Evolutionary conservation across 1,140 invertebrate species (phyloP), one percentile per base, ranked within the genome.

Genomic region (Ceratoteleas bidentatus): DNA sequence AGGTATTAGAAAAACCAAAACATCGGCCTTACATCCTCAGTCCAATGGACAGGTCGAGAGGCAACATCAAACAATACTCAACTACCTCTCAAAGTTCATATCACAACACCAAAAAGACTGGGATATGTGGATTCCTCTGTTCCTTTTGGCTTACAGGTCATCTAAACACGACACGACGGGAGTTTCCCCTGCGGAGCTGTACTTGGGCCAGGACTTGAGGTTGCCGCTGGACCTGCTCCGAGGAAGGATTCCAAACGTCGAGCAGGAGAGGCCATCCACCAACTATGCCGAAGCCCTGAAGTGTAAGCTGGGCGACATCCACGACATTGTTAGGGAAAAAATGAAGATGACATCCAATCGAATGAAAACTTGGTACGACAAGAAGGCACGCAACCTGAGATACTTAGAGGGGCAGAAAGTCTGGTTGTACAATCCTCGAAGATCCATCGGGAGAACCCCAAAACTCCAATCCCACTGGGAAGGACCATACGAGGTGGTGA

Each of bases 381-480:
- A 16, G 13, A 62, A 52, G 14, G 43, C 32, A 10, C 2, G 13
- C 36, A 49, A 62, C 15, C 9, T 56, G 0, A 10, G 6, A 3
- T 66, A 54, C 49, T 10, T 54, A 47, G 24, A 57, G 16, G 24
- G 32, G 36, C 53, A 68, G 0, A 47, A 68, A 56, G 64, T 56
- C 33, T 57, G 64, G 38, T 10, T 66, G 9, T 66, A 61, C 9
- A 45, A 62, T 54, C 58, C 57, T 0, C 7, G 13, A 15, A 43
- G 58, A 62, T 16, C 6, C 6, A 15, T 62, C 10, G 58, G 50
- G 14, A 62, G 38, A 16, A 4, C 69, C 0, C 58, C 58, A 0
- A 73, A 73, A 49, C 10, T 73, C 0, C 50, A 73, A 13, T 36
- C 4, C 3, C 54, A 56, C 47, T 73, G 36, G 50, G 58, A 73